Evolutionary conservation across 2,888 invertebrate species (phyloP).

Genomic region (Calameuta pallipes): DNA sequence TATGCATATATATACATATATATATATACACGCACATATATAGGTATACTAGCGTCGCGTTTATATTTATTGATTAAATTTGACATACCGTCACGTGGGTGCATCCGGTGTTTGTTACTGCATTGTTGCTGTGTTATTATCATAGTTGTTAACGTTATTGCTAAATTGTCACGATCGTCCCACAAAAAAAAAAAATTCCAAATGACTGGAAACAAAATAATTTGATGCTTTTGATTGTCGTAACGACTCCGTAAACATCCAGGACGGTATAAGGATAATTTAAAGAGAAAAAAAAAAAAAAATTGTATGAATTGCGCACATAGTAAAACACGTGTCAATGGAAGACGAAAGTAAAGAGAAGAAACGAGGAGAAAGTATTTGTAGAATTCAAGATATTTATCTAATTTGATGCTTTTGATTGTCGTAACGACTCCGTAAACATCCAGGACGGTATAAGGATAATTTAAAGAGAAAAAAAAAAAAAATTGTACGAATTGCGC

Average conservation of each 20-base stretch:
- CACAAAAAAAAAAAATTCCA: background rate
- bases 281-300: background rate
- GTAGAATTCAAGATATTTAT: constrained; percentile 9
- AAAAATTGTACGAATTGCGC: background rate
- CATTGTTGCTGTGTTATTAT: background rate
- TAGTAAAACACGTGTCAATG: background rate
- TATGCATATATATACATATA: background rate
- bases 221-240: too few relatives aligned
- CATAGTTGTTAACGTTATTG: background rate
- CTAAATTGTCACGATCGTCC: background rate
- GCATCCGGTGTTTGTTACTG: background rate
- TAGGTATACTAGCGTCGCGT: background rate
- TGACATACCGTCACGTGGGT: background rate
- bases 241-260: background rate
- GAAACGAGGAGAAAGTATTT: background rate
- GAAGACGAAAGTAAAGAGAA: background rate
- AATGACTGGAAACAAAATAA: background rate
- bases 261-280: background rate
- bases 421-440: too few relatives aligned
- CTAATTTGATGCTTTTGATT: constrained; percentile 1
- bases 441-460: background rate
- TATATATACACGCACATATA: background rate
- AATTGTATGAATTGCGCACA: background rate
- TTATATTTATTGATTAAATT: background rate
- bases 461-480: too few relatives aligned